Percentiles rank a stretch among this genome's conserved stretches.
phyloP scores from a whole-genome alignment of 2,113 vertebrate species.

The Cyrtonyx montezumae region DNA sequence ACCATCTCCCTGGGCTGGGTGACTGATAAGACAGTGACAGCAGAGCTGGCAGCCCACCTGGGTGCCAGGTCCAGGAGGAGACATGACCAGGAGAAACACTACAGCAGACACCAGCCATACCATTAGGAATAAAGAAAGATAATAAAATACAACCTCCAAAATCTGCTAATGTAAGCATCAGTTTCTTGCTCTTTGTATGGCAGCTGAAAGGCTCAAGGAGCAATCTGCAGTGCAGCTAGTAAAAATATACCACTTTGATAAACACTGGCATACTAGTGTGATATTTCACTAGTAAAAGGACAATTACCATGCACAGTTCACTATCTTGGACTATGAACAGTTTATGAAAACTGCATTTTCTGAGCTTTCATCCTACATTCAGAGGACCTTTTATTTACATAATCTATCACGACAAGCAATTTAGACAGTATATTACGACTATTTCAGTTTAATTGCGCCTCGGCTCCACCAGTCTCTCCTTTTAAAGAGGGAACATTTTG shows the following conservation, averaged over 20 bases:
- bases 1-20: accelerated
- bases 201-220: neutral
- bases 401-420: neutral
- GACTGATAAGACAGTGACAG: accelerated
- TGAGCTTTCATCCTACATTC: neutral
- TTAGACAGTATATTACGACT: neutral
- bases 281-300: neutral
- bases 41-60: neutral
- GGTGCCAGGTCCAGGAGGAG: neutral
- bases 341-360: neutral
- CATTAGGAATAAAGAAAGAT: neutral
- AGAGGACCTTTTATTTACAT: neutral
- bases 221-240: neutral
- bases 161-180: neutral
- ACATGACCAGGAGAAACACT: neutral
- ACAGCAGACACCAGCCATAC: neutral
- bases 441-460: neutral
- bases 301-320: neutral
- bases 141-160: neutral
- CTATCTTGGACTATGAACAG: neutral
- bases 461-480: neutral
- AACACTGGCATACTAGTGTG: neutral
- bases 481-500: neutral
- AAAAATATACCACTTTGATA: neutral
- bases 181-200: neutral